Evolutionary conservation across 2,888 invertebrate species (phyloP).

Genomic region (Carcina quercana): DNA sequence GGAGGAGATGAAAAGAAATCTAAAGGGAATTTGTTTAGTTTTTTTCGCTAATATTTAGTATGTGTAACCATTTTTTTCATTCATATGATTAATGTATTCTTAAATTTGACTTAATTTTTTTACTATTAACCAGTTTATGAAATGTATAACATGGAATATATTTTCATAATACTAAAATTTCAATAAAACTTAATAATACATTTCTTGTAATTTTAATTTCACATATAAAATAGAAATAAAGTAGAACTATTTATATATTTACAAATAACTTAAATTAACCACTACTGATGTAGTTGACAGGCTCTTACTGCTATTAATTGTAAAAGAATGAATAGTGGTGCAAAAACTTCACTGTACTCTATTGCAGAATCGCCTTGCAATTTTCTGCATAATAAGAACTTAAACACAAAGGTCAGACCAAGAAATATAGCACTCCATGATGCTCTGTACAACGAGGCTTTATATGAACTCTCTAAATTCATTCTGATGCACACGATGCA

Average conservation of each 20-base stretch:
- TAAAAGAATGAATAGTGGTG: conserved; percentile 91
- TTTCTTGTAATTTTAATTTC: background rate
- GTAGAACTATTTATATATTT: background rate
- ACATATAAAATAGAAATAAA: background rate
- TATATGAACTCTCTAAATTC: conserved; percentile 86
- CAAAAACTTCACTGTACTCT: conserved; percentile 94
- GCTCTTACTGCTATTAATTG: conserved; percentile 94
- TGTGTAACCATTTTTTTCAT: no score
- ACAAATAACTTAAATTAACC: no score
- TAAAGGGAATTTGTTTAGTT: conserved; percentile 52
- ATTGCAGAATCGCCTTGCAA: conserved; percentile 86
- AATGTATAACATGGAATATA: no score
- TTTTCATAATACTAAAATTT: no score
- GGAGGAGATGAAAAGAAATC: conserved; percentile 46
- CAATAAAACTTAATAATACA: background rate
- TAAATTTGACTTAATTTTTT: no score
- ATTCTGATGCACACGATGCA: conserved; percentile 95
- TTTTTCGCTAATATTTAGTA: conserved; percentile 47
- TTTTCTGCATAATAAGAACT: conserved; percentile 92
- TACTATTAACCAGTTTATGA: no score
- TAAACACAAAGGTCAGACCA: conserved; percentile 90
- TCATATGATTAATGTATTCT: no score
- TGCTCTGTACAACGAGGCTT: conserved; percentile 85
- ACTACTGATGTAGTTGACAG: conserved; percentile 83
- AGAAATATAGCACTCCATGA: conserved; percentile 90